phyloP scores from a whole-genome alignment of 2,113 vertebrate genomes.

The Macrotus californicus region DNA sequence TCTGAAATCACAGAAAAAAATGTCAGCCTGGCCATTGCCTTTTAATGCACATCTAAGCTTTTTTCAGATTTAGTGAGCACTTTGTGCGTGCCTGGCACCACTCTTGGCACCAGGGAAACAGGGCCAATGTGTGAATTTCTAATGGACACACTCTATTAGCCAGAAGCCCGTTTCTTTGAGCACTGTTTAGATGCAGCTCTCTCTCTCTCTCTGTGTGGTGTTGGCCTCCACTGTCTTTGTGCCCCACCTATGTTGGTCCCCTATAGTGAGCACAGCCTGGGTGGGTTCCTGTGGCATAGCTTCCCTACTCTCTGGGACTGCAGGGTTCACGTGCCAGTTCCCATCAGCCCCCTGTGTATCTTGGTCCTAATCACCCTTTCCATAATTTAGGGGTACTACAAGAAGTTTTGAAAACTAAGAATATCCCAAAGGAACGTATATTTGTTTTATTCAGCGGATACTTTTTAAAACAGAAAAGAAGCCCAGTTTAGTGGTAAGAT shows the following conservation, averaged over 20 bases:
- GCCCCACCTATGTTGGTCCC: not conserved
- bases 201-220: not conserved
- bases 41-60: not conserved
- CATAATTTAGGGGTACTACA: not conserved
- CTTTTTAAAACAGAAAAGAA: conserved; percentile 29
- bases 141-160: not conserved
- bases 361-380: not conserved
- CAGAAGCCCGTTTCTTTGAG: not conserved
- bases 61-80: not conserved
- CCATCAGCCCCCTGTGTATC: not conserved
- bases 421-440: not conserved
- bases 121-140: not conserved
- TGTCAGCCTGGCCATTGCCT: not conserved
- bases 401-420: conserved; percentile 8
- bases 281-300: not conserved
- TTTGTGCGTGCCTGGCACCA: not conserved
- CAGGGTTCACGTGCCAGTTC: not conserved
- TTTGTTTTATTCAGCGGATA: not conserved
- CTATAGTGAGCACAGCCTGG: not conserved
- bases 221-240: not conserved
- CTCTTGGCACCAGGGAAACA: not conserved
- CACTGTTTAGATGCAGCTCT: not conserved
- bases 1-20: not conserved
- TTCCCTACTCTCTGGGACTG: not conserved
- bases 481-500: not conserved